phyloP scores from a whole-genome alignment of 2,797 vertebrate species.

The Peromyscus nudipes region DNA sequence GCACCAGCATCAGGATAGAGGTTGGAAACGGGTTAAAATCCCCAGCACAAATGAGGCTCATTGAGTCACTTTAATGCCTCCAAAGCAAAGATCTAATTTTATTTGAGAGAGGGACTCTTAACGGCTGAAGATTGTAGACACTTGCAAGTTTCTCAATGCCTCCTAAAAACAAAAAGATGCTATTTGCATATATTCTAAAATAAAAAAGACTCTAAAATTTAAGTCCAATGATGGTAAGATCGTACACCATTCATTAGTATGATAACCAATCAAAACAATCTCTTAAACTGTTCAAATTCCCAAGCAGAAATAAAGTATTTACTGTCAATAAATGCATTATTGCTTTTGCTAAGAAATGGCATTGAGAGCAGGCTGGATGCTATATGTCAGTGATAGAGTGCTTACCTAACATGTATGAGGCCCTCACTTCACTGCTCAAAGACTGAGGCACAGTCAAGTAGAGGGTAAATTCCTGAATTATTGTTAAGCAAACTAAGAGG shows the following conservation, averaged over 20 bases:
- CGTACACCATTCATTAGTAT: background rate
- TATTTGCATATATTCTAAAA: background rate
- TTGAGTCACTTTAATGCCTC: background rate
- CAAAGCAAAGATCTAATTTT: slow-evolving; percentile 10
- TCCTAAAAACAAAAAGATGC: background rate
- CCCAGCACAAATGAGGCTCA: background rate
- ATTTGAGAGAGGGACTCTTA: background rate
- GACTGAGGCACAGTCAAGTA: background rate
- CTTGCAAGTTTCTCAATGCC: background rate
- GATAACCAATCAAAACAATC: background rate
- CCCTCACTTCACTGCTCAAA: background rate
- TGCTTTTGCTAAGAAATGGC: background rate
- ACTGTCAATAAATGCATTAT: background rate
- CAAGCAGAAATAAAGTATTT: background rate
- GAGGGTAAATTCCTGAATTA: background rate
- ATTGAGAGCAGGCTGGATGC: background rate
- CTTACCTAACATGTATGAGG: background rate
- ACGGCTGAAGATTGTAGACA: background rate
- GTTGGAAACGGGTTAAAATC: background rate
- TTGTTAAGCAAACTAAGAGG: slow-evolving; percentile 3
- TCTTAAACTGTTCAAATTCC: background rate
- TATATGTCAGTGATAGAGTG: background rate
- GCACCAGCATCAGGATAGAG: background rate
- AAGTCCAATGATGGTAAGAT: background rate
- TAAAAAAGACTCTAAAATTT: background rate